Percentiles rank a stretch among this genome's conserved stretches.
Evolutionary conservation across 2,888 invertebrate genomes (phyloP).

Genomic region (Pollenia amentaria): DNA sequence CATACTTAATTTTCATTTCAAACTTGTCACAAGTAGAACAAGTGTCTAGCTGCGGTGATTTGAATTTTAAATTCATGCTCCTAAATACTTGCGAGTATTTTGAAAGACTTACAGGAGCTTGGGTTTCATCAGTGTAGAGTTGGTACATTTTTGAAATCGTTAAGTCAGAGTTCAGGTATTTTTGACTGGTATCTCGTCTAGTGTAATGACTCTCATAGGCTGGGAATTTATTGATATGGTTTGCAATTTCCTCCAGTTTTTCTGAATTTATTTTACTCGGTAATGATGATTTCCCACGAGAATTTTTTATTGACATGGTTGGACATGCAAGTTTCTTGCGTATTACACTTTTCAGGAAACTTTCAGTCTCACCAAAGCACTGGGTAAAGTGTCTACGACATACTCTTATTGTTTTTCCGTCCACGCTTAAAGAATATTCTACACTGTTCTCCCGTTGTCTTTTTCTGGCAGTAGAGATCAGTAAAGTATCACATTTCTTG

Average conservation of each 20-base stretch:
- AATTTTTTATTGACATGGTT: constrained; percentile 38
- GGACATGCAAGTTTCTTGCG: constrained; percentile 48
- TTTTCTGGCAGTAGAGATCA: constrained; percentile 38
- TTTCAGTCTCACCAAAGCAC: constrained; percentile 65
- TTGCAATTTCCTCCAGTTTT: constrained; percentile 36
- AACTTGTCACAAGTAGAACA: constrained; percentile 52
- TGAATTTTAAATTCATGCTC: constrained; percentile 70
- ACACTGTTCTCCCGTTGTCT: constrained; percentile 39
- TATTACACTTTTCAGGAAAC: constrained; percentile 52
- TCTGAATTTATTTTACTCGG: constrained; percentile 33
- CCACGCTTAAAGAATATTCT: constrained; percentile 44
- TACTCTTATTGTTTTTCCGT: constrained; percentile 57
- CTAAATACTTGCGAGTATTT: constrained; percentile 67
- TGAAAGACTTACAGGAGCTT: constrained; percentile 58
- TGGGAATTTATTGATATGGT: constrained; percentile 54
- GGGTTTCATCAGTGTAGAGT: constrained; percentile 38
- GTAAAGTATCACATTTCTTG: constrained; percentile 44
- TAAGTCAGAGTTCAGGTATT: constrained; percentile 44
- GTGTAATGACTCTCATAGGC: constrained; percentile 60
- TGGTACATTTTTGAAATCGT: constrained; percentile 64
- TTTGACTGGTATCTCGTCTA: constrained; percentile 49
- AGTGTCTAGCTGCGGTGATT: constrained; percentile 27
- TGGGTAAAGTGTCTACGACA: constrained; percentile 60
- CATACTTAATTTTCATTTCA: constrained; percentile 57
- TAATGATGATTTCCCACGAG: constrained; percentile 33